Evolutionary conservation across 1,140 invertebrate species (phyloP).

Genomic region (Anastrepha obliqua): DNA sequence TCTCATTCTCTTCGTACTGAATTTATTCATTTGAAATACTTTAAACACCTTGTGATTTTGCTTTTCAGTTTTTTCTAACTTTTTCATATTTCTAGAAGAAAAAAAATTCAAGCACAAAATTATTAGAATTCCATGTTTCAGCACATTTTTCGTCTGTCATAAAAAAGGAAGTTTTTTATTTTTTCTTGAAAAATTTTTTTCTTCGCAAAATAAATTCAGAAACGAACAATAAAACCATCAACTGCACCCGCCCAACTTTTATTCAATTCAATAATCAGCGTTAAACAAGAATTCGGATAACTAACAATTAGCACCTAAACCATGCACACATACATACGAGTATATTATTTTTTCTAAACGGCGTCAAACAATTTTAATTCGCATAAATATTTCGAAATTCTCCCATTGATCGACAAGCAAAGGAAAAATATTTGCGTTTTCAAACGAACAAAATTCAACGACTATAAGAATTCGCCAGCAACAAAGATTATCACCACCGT

Average conservation of each 20-base stretch:
- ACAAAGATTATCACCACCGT: neutral
- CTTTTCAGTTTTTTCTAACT: neutral
- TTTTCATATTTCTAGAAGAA: neutral
- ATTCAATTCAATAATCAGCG: neutral
- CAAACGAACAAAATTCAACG: constrained; percentile 28
- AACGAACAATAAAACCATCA: constrained; percentile 9
- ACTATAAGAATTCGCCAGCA: constrained; percentile 15
- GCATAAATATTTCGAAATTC: neutral
- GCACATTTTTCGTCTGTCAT: neutral
- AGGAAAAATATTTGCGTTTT: neutral
- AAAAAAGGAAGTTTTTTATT: neutral
- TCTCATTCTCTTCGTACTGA: too few relatives aligned
- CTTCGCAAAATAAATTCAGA: neutral
- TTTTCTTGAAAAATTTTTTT: neutral
- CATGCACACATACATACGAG: too few relatives aligned
- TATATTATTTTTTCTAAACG: too few relatives aligned
- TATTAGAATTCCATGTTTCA: neutral
- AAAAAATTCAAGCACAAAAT: neutral
- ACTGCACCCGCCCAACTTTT: neutral
- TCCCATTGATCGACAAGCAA: neutral
- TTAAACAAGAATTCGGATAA: neutral
- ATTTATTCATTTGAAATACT: too few relatives aligned
- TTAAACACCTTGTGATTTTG: too few relatives aligned
- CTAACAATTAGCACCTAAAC: too few relatives aligned
- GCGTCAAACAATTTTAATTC: neutral